Evolutionary conservation across 2,113 vertebrate genomes (phyloP).

Genomic region (Pelmatolapia mariae): DNA sequence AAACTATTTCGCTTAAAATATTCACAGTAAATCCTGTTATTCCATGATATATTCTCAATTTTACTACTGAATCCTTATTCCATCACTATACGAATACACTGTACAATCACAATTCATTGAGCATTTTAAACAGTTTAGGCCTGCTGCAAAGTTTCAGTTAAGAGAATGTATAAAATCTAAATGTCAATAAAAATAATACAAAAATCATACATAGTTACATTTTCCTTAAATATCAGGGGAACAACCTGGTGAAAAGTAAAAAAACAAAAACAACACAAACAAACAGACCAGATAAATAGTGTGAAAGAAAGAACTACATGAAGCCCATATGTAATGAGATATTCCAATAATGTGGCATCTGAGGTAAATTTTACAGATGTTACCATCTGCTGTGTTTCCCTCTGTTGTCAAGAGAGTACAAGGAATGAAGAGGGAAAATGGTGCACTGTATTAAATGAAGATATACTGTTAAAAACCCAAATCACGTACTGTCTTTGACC

Average conservation of each 20-base stretch:
- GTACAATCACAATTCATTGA: background rate
- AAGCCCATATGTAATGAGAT: constrained; percentile 5
- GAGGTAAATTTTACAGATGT: constrained; percentile 44
- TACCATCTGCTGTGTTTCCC: constrained; percentile 41
- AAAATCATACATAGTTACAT: background rate
- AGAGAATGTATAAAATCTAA: background rate
- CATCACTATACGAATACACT: background rate
- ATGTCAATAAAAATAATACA: background rate
- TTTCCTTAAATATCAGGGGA: background rate
- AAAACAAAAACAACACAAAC: background rate
- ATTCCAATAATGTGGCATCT: constrained; percentile 6
- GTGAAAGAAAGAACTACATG: background rate
- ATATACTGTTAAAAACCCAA: constrained; percentile 1
- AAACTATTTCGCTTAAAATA: background rate
- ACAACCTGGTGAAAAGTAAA: background rate
- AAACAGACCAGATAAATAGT: background rate
- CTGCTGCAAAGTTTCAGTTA: background rate
- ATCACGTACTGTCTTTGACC: constrained; percentile 3
- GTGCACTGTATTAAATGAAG: constrained; percentile 10
- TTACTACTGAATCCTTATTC: background rate
- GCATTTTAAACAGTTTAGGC: background rate
- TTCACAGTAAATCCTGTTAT: background rate
- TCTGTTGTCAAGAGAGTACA: background rate
- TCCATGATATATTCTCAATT: background rate
- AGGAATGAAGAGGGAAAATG: constrained; percentile 4